Conservation (phyloP, 2,113 vertebrate genomes). For the Trinectes maculatus region DNA sequence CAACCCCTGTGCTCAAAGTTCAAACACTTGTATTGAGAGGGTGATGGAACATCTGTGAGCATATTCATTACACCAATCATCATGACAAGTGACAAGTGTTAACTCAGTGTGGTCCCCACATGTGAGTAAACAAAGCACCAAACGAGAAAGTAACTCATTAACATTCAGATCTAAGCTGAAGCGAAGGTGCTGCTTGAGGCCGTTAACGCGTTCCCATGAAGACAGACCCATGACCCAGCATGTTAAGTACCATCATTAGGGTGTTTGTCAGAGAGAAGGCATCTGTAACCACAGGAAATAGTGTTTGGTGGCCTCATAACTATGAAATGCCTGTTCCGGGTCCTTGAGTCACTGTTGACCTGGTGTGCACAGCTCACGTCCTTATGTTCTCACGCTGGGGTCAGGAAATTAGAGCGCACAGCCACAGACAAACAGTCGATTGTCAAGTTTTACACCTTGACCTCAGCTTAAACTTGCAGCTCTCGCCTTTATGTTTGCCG, state of each 20-base stretch:
- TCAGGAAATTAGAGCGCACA: conserved; percentile 75
- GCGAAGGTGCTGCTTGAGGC: not conserved
- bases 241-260: conserved; percentile 40
- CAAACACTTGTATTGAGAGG: conserved; percentile 44
- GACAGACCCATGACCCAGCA: conserved; percentile 22
- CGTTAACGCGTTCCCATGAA: conserved; percentile 31
- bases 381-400: conserved; percentile 50
- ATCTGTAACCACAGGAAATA: conserved; percentile 52
- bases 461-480: conserved; percentile 75
- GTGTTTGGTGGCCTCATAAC: conserved; percentile 47
- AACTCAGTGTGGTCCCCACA: conserved; percentile 48
- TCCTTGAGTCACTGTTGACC: conserved; percentile 51
- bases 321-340: conserved; percentile 50
- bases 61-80: conserved; percentile 57
- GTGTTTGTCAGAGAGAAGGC: conserved; percentile 56
- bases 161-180: not conserved
- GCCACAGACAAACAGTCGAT: conserved; percentile 76
- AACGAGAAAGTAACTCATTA: conserved; percentile 22
- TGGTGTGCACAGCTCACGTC: conserved; percentile 58
- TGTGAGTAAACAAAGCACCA: conserved; percentile 65
- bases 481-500: conserved; percentile 65
- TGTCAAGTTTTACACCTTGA: conserved; percentile 80
- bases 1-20: conserved; percentile 59
- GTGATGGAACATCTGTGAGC: conserved; percentile 65
- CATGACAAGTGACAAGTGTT: conserved; percentile 55